phyloP scores from a whole-genome alignment of 1,140 invertebrate species.

The Lamellibrachia luymesi region DNA sequence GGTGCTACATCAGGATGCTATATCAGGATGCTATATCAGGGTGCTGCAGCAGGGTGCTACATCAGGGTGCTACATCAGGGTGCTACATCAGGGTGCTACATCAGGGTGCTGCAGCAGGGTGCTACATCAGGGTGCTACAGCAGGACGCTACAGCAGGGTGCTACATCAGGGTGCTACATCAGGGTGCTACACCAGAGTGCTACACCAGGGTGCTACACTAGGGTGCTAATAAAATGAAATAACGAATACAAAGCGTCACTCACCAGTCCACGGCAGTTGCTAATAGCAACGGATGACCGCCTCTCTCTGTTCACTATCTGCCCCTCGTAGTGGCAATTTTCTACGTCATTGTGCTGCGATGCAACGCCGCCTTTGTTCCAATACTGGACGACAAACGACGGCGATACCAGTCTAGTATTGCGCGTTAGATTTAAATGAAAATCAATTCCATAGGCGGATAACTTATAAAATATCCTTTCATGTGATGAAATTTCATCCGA shows the following conservation, averaged over 20 bases:
- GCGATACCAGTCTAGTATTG: conserved; percentile 37
- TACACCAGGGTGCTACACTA: neutral
- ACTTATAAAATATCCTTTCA: conserved; percentile 39
- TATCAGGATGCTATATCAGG: too few relatives aligned
- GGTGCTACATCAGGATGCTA: too few relatives aligned
- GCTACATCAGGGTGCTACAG: neutral
- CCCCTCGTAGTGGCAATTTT: conserved; percentile 41
- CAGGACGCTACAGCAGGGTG: neutral
- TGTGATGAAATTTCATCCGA: neutral
- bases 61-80: neutral
- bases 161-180: neutral
- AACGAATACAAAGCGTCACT: conserved; percentile 26
- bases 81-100: neutral
- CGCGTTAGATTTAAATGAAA: conserved; percentile 44
- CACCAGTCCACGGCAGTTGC: conserved; percentile 49
- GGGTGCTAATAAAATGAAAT: neutral
- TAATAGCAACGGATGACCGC: conserved; percentile 36
- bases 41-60: too few relatives aligned
- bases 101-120: neutral
- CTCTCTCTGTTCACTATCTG: conserved; percentile 28
- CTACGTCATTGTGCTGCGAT: conserved; percentile 18
- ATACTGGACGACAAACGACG: conserved; percentile 37
- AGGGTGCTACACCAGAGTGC: neutral
- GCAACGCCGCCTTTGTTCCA: conserved; percentile 30
- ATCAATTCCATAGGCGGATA: conserved; percentile 42